Base-by-base conservation (phyloP, 2,888 invertebrate species). In the Horisme vitalbata region DNA sequence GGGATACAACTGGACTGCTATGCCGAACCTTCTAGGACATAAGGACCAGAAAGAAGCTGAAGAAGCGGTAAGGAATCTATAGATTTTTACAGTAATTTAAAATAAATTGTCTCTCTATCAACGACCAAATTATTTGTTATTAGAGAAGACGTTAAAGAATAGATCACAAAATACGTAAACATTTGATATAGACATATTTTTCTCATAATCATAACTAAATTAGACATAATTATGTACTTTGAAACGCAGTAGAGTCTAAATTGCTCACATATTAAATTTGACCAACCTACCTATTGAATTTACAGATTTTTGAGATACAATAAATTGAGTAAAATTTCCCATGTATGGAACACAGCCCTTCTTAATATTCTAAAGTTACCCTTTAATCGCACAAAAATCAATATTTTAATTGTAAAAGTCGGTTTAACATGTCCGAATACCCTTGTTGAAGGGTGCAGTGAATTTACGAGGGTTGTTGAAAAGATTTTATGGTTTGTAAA, bases 21-120 rank as follows among this genome's bases (percentile, higher is more conserved):
- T 96, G 95, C 97, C 97, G 36, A 97, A 97, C 87, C 91, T 95
- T 52, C 92, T 96, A 81, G 95, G 95, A 1, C 95, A 97, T 75
- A 91, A 91, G 52, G 94, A 93, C 72, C 96, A 96, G 82, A 91
- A 93, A 64, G 94, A 95, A 71, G 96, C 96, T 39, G 94, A 95
- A 68, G 91, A 93, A 70, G 93, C 93, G 91, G 95, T 96, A 88
- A 93, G 85, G 5, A 27, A 26, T 9, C 14, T 27, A 14, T 20
- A 5, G 27, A 37, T 15, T 26, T 14, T 3, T 26, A 4, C 9
- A 26, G 21, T 21, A 21, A n/a, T n/a, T n/a, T n/a, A n/a, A n/a
- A n/a, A n/a, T n/a, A n/a, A n/a, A n/a, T n/a, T n/a, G n/a, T n/a
- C n/a, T n/a, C n/a, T n/a, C n/a, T n/a, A n/a, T n/a, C n/a, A n/a